Evolutionary conservation across 2,888 invertebrate genomes (phyloP).

Genomic region (Drosophila silvestris): DNA sequence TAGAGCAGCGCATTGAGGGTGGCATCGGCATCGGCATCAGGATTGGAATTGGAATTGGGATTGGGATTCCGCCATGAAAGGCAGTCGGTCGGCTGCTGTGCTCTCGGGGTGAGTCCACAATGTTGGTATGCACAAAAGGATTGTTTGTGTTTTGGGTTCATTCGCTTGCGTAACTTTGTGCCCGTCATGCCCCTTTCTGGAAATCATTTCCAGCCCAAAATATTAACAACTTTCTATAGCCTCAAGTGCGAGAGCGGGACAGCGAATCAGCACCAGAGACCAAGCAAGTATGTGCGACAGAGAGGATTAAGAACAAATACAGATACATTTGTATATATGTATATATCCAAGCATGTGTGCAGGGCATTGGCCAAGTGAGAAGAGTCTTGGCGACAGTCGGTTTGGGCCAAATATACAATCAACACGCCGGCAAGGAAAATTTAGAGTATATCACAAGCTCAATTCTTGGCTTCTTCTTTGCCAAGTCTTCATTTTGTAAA

Average conservation of each 20-base stretch:
- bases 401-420: neutral
- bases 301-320: neutral
- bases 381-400: neutral
- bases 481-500: neutral
- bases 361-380: neutral
- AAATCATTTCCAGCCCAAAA: constrained; percentile 11
- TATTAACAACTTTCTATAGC: constrained; percentile 30
- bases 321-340: neutral
- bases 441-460: neutral
- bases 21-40: constrained; percentile 28
- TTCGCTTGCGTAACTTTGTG: constrained; percentile 69
- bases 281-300: neutral
- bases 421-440: neutral
- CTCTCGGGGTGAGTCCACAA: constrained; percentile 29
- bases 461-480: neutral
- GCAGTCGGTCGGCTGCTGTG: constrained; percentile 2
- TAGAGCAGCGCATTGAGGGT: constrained; percentile 75
- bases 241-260: neutral
- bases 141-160: constrained; percentile 56
- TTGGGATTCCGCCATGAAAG: neutral
- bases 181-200: constrained; percentile 17
- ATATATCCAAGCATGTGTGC: neutral
- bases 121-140: constrained; percentile 54
- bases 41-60: neutral
- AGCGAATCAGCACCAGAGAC: neutral